Conservation (phyloP, 2,888 invertebrate genomes). For the Colostygia pectinataria region DNA sequence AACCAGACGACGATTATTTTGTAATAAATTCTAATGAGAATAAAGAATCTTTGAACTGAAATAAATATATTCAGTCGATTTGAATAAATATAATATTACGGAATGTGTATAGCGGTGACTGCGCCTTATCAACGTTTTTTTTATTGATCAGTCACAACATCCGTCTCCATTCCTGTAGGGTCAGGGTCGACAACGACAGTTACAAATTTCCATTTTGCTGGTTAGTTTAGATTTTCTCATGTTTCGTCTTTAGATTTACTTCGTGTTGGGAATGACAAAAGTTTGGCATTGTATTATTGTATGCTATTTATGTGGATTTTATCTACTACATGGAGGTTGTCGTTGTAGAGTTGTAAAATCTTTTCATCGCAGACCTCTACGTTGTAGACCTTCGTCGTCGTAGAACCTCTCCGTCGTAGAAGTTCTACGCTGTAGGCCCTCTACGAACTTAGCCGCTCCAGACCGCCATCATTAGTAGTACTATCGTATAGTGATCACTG, state of each 20-base stretch:
- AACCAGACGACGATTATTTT: too few species aligned
- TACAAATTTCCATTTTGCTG: slow-evolving; percentile 17
- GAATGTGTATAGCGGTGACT: background rate
- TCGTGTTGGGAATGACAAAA: too few species aligned
- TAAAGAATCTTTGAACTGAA: too few species aligned
- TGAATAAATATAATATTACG: too few species aligned
- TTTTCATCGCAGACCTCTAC: background rate
- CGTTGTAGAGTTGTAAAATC: too few species aligned
- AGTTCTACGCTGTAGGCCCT: background rate
- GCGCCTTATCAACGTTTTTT: background rate
- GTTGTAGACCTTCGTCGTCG: background rate
- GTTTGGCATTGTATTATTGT: too few species aligned
- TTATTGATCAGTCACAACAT: slow-evolving; percentile 18
- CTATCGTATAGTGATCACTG: too few species aligned
- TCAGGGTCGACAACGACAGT: slow-evolving; percentile 13
- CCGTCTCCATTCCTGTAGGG: slow-evolving; percentile 8
- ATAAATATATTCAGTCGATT: too few species aligned
- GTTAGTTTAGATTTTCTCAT: background rate
- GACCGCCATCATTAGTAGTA: too few species aligned
- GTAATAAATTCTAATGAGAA: too few species aligned
- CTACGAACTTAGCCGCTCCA: background rate
- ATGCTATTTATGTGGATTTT: too few species aligned
- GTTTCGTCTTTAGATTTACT: background rate
- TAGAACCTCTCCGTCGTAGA: slow-evolving; percentile 3
- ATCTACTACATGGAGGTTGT: background rate